Conservation (phyloP, 2,113 vertebrate genomes). For the Lagenorhynchus albirostris region DNA sequence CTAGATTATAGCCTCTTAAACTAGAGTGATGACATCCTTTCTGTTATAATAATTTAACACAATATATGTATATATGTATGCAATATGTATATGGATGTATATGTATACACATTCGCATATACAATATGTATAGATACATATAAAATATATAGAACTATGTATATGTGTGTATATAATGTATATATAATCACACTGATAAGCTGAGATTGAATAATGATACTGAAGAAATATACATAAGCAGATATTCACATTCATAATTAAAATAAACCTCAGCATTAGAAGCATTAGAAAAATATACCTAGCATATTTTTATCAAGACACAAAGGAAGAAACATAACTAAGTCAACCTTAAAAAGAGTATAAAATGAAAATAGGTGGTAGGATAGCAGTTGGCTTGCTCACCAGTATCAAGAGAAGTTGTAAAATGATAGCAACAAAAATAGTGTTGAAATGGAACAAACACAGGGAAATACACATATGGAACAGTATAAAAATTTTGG, state of each 20-base stretch:
- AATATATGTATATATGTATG: neutral
- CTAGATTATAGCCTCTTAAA: neutral
- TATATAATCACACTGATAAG: neutral
- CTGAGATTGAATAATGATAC: neutral
- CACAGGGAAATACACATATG: neutral
- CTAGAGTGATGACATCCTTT: neutral
- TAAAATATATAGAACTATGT: neutral
- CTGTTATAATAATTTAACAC: neutral
- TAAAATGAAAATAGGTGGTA: neutral
- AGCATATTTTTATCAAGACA: neutral
- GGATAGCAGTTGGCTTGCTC: neutral
- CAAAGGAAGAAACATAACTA: neutral
- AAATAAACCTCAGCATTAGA: neutral
- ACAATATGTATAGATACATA: too few species aligned
- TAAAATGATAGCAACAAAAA: neutral
- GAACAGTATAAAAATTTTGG: neutral
- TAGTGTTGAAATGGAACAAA: neutral
- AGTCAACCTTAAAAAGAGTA: neutral
- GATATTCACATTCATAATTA: neutral
- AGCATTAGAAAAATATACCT: neutral
- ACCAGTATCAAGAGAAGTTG: neutral
- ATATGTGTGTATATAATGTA: neutral
- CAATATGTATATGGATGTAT: too few species aligned
- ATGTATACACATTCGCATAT: too few species aligned
- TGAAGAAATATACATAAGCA: neutral